Evolutionary conservation across 1,140 invertebrate species (phyloP), one percentile per base, ranked within the genome.

Genomic region (Drosophila dunni): DNA sequence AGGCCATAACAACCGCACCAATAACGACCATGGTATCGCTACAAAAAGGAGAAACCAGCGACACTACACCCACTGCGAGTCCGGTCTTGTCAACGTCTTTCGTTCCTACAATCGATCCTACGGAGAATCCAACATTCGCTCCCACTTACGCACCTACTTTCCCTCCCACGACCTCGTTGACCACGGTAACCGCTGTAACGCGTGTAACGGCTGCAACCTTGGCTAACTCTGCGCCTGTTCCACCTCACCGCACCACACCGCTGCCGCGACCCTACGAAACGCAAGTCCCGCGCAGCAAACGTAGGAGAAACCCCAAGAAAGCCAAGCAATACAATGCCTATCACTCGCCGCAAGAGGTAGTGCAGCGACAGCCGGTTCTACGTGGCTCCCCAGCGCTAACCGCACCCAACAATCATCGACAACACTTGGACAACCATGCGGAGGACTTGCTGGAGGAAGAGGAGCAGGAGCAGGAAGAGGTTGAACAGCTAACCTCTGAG

Each of bases 311-410:
- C 7, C 36, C 64, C 7, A 91, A 91, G 61, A 90, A 86, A 64
- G 58, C 66, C 17, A 90, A 90, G 68, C 80, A 88, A 7, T 91
- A 91, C 17, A 79, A 53, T 7, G 90, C 83, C 15, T 91, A 77
- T 51, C 81, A 65, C 33, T 79, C 90, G 9, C 82, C 85, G 7
- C 71, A 91, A 17, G 90, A 91, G 11, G 90, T 91, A 38, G 69
- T 91, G 56, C 85, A 88, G 10, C 86, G 85, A 58, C 79, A 70
- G 50, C 60, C 89, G 8, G 13, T 66, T 44, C 20, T 78, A 11
- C 57, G 75, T 5, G 54, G 57, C 7, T 58, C 67, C 2, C 45
- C 38, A 0, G 10, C 58, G 0, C 44, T 67, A 9, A 11, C 17
- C 2, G 51, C 63, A 7, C 58, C 69, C 45, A 56, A 65, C 46